These are phyloP conservation scores for Onychomys arenicola DNA, from an alignment of 2,797 vertebrate genomes.

Conservation along the genomic window DNA sequence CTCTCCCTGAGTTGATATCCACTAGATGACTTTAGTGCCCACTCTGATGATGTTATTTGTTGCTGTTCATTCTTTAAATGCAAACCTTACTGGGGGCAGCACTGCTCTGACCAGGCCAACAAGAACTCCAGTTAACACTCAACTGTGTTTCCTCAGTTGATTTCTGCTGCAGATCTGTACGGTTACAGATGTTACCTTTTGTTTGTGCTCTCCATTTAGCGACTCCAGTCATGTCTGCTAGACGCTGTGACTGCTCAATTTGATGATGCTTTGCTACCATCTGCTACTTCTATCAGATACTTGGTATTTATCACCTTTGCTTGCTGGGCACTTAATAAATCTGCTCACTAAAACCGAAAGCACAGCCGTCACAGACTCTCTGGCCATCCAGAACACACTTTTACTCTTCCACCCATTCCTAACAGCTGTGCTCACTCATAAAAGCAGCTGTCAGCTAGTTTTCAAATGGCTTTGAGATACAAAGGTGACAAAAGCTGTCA, in stretches of 20 bases:
- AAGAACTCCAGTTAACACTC: background rate
- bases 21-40: background rate
- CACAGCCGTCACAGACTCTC: background rate
- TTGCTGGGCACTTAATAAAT: background rate
- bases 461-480: background rate
- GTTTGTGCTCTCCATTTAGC: background rate
- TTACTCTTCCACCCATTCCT: background rate
- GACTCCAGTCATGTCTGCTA: background rate
- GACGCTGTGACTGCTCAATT: background rate
- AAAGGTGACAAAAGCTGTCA: background rate
- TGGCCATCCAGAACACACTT: background rate
- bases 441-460: background rate
- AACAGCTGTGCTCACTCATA: background rate
- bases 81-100: background rate
- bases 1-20: background rate
- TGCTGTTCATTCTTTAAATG: background rate
- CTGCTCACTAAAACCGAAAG: background rate
- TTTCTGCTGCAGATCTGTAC: background rate
- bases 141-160: background rate
- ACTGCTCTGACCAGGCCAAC: background rate
- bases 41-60: background rate
- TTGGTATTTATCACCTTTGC: background rate
- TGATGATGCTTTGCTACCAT: background rate
- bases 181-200: background rate
- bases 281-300: background rate